Evolutionary conservation across 92 coral and sea anemone genomes (phyloP).

Genomic region (Bergia puertoricense): DNA sequence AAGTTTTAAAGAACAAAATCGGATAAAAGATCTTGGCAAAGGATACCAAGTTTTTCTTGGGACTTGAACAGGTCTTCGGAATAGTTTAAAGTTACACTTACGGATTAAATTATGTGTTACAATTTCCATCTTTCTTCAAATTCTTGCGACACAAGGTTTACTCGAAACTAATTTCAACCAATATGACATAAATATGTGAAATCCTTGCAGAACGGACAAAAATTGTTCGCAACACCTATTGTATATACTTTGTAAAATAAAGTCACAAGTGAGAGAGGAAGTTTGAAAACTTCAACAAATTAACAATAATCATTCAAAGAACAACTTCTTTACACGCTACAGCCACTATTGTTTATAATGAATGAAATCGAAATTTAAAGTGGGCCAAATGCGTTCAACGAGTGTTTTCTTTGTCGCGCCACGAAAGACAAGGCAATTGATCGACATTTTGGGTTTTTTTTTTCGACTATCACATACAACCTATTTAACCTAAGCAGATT

Average conservation of each 20-base stretch:
- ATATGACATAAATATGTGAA: conserved; percentile 22
- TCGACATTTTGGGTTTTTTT: neutral
- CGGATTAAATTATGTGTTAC: conserved; percentile 1
- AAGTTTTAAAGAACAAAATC: neutral
- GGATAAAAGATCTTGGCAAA: neutral
- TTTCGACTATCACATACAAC: neutral
- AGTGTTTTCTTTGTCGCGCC: neutral
- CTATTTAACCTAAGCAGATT: neutral
- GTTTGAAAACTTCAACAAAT: conserved; percentile 8
- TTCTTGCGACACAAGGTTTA: neutral
- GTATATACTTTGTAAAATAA: conserved; percentile 16
- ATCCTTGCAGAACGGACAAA: conserved; percentile 22
- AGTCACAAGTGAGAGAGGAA: conserved; percentile 6
- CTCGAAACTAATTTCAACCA: conserved; percentile 21
- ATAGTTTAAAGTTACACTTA: neutral
- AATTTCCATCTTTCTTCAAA: neutral
- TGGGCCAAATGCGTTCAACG: neutral
- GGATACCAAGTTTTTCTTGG: neutral
- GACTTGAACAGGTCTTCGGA: neutral
- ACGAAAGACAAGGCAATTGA: neutral
- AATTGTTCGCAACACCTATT: conserved; percentile 5
- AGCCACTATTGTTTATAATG: conserved; percentile 11
- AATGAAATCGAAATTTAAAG: neutral
- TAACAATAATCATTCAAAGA: conserved; percentile 1
- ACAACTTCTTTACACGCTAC: conserved; percentile 11